Conservation (phyloP, 2,113 vertebrate species). For the Gymnobelideus leadbeateri region DNA sequence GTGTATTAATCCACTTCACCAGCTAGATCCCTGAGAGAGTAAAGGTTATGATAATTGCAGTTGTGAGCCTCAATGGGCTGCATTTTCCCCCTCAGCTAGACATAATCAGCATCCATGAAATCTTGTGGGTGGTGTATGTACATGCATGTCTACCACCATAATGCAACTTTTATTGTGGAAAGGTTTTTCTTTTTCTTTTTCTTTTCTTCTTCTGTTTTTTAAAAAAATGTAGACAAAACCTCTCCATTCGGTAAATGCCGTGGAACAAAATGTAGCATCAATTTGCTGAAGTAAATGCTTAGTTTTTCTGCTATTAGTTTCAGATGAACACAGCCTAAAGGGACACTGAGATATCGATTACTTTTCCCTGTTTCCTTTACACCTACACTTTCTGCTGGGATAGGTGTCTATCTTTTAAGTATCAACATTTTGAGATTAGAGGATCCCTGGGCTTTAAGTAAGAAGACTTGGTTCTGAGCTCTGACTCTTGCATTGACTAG, state of each 20-base stretch:
- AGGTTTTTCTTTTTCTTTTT: neutral
- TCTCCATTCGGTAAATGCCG: constrained; percentile 25
- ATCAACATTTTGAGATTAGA: neutral
- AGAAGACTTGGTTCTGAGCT: neutral
- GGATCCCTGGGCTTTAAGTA: neutral
- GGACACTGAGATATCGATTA: constrained; percentile 25
- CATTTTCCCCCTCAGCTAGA: constrained; percentile 42
- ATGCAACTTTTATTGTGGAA: constrained; percentile 30
- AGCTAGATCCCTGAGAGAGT: neutral
- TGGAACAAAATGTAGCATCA: constrained; percentile 21
- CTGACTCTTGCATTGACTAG: neutral
- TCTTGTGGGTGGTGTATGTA: neutral
- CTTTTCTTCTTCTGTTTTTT: neutral
- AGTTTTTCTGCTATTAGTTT: constrained; percentile 43
- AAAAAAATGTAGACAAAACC: neutral
- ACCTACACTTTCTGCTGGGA: neutral
- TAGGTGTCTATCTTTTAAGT: neutral
- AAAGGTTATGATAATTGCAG: constrained; percentile 57
- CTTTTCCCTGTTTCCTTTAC: constrained; percentile 21
- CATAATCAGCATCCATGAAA: constrained; percentile 29
- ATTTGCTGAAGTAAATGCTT: constrained; percentile 47
- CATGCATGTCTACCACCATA: neutral
- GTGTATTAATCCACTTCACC: constrained; percentile 53
- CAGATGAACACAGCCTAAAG: constrained; percentile 38
- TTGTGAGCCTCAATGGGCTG: constrained; percentile 6